phyloP scores from a whole-genome alignment of 1,140 invertebrate species.

The Eulimnadia texana region DNA sequence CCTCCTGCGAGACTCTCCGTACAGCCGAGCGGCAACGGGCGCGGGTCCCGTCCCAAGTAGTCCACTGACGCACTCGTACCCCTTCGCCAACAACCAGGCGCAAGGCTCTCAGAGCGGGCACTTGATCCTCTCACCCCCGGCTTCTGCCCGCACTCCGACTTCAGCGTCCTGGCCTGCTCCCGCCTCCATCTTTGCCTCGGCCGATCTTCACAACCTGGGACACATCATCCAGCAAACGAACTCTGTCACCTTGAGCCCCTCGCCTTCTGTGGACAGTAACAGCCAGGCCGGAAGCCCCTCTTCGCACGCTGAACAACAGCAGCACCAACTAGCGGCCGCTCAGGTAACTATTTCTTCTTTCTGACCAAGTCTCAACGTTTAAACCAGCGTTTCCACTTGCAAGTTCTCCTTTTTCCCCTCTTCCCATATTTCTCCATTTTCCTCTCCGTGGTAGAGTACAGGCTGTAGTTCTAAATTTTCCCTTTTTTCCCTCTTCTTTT shows the following conservation, averaged over 20 bases:
- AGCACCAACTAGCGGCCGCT: constrained; percentile 29
- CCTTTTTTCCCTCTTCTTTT: too few species aligned
- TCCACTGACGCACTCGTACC: constrained; percentile 49
- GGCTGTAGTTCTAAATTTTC: too few species aligned
- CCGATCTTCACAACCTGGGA: constrained; percentile 26
- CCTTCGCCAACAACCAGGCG: constrained; percentile 29
- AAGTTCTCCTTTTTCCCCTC: too few species aligned
- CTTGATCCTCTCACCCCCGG: constrained; percentile 22
- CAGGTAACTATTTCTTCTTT: too few species aligned
- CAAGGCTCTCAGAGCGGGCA: constrained; percentile 18
- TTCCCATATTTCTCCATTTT: too few species aligned
- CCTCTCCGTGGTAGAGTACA: too few species aligned
- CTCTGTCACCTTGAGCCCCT: constrained; percentile 75
- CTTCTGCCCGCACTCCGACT: constrained; percentile 52
- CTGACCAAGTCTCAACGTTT: too few species aligned
- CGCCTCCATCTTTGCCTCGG: constrained; percentile 21
- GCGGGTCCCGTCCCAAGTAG: constrained; percentile 60
- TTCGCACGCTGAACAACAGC: constrained; percentile 37
- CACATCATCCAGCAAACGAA: constrained; percentile 47
- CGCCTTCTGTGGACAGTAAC: constrained; percentile 55
- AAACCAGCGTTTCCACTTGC: too few species aligned
- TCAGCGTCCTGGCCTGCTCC: constrained; percentile 36
- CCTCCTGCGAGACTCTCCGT: constrained; percentile 60
- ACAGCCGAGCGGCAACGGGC: too few species aligned
- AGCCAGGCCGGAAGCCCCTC: constrained; percentile 72